These are phyloP conservation scores for Bombycilla garrulus DNA, from an alignment of 2,113 vertebrate species.

Conservation along the genomic window DNA sequence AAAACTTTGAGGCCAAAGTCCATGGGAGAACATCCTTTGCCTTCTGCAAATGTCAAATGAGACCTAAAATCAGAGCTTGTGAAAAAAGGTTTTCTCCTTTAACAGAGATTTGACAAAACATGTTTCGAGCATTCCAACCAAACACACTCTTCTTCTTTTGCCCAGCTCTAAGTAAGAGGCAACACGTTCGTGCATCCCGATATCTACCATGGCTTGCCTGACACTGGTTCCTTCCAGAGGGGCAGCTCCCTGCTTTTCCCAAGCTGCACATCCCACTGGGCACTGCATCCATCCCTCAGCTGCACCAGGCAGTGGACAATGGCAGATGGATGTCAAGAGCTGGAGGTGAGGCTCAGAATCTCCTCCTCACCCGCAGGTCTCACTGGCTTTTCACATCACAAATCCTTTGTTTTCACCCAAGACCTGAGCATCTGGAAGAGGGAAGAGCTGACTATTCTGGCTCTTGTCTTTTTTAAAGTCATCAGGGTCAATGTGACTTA, in stretches of 20 bases:
- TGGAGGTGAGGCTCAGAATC: neutral
- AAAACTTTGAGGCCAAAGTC: neutral
- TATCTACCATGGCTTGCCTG: rapidly evolving
- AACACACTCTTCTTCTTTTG: neutral
- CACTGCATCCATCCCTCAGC: too few species aligned
- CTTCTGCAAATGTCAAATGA: neutral
- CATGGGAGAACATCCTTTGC: neutral
- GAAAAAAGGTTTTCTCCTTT: neutral
- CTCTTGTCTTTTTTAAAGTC: neutral
- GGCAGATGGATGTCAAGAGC: neutral
- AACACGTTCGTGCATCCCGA: rapidly evolving
- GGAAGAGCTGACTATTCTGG: neutral
- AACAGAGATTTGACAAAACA: neutral
- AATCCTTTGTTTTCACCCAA: neutral
- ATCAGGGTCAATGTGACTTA: neutral
- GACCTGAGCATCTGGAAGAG: neutral
- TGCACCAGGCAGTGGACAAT: neutral
- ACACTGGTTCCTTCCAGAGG: neutral
- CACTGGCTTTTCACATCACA: neutral
- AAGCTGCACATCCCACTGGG: neutral
- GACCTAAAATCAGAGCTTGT: neutral
- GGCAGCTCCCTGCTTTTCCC: neutral
- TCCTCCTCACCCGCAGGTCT: neutral
- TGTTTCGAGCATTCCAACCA: neutral
- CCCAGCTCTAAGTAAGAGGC: neutral